Conservation (phyloP, 1,140 invertebrate genomes). For the Orchestia grillus region DNA sequence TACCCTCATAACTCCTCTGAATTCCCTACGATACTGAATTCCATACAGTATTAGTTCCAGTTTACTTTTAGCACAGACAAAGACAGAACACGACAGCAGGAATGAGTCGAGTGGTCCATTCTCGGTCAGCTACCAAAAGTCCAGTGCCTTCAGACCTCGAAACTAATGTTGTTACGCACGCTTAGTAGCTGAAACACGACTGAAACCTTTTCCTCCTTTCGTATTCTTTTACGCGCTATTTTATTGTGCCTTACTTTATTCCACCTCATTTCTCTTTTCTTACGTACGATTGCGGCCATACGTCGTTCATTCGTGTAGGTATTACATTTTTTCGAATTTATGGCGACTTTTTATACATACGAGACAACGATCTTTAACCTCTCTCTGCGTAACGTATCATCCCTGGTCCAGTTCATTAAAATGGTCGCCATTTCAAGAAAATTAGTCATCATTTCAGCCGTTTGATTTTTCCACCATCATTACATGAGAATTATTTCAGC, state of each 20-base stretch:
- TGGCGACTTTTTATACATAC: not conserved
- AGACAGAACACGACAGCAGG: too few relatives aligned
- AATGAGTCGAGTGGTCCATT: too few relatives aligned
- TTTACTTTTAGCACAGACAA: too few relatives aligned
- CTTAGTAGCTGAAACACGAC: not conserved
- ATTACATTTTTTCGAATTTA: not conserved
- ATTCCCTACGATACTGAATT: not conserved
- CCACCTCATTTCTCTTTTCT: not conserved
- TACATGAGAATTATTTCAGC: too few relatives aligned
- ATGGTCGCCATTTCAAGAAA: too few relatives aligned
- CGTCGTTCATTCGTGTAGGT: not conserved
- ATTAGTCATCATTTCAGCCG: too few relatives aligned
- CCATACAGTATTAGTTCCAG: not conserved
- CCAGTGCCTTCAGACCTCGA: too few relatives aligned
- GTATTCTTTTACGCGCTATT: not conserved
- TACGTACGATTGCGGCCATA: not conserved
- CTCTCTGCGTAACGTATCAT: too few relatives aligned
- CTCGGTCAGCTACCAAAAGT: too few relatives aligned
- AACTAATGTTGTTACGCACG: not conserved
- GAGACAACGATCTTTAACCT: not conserved
- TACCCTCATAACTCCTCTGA: not conserved
- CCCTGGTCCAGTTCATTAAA: too few relatives aligned
- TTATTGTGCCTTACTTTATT: not conserved
- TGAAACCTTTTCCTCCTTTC: not conserved
- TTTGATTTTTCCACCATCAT: too few relatives aligned